Base-by-base conservation (phyloP, 2,113 vertebrate genomes). In the Microcebus murinus region DNA sequence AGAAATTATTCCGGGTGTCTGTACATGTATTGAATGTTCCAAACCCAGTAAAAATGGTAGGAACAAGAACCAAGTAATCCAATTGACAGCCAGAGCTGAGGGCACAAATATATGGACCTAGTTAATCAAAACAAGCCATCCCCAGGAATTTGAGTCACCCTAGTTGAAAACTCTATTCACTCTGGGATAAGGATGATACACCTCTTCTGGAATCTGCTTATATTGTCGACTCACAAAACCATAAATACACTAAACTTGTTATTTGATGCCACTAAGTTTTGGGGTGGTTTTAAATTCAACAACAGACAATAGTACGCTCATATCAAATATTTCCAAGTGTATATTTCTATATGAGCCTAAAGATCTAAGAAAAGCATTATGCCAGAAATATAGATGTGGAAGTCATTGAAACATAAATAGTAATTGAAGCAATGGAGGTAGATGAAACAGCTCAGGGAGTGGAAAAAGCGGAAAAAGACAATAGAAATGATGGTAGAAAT, bases 401-500 rank as follows among this genome's bases (percentile, higher is more conserved):
- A 48, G 55, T 73, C 17, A 93, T 68, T 31, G 50, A 45, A 39
- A 39, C 31, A 59, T 67, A 73, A 91, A 71, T 55, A 81, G n/a
- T 45, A 89, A 93, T 6, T 59, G 42, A 89, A 87, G n/a, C 36
- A 34, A 48, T 8, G 4, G 25, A 67, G 21, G 57, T 39, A 48
- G 36, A 61, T 45, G 31, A 55, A 82, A 76, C 4, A 73, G 21
- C 3, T 48, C 25, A 67, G 6, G 6, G 20, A 36, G 2, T 48
- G 8, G 61, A 63, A 63, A 27, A 17, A 73, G 39, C 55, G 34
- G 5, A 52, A 42, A 55, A 27, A 79, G 3, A 89, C 2, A 89
- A 18, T 34, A 59, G 52, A 82, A 85, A 89, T 50, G 25, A 86
- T 59, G 84, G 20, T 61, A 68, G 61, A 74, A 83, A 80, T 71